Conservation (phyloP, 2,888 invertebrate species). For the Drosophila longiperda region DNA sequence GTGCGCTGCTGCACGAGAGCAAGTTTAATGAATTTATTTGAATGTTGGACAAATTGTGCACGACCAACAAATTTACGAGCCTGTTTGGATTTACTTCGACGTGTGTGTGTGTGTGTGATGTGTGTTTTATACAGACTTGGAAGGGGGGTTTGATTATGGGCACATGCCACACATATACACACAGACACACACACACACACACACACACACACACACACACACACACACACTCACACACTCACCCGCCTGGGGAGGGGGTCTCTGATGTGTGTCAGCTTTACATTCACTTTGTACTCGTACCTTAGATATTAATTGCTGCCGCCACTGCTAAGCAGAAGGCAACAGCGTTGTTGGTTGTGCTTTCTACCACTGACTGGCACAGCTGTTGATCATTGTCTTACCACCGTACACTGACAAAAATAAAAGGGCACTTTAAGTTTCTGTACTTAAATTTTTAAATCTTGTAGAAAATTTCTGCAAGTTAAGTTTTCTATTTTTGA, state of each 20-base stretch:
- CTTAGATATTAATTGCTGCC: constrained; percentile 77
- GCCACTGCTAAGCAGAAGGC: constrained; percentile 36
- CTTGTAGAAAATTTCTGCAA: not conserved
- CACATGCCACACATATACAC: constrained; percentile 42
- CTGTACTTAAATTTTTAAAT: not conserved
- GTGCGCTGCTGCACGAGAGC: constrained; percentile 43
- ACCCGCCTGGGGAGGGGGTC: not conserved
- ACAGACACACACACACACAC: not conserved
- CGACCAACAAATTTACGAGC: constrained; percentile 78
- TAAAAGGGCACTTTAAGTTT: too few species aligned
- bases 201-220: not conserved
- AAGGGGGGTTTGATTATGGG: constrained; percentile 22
- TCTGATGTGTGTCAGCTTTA: constrained; percentile 76
- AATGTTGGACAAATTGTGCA: constrained; percentile 81
- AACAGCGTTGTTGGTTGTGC: constrained; percentile 36
- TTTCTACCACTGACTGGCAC: constrained; percentile 46
- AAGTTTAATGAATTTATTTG: constrained; percentile 81
- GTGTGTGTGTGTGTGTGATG: constrained; percentile 7
- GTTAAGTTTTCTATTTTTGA: not conserved
- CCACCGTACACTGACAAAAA: constrained; percentile 5
- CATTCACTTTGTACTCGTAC: constrained; percentile 75
- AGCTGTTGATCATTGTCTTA: constrained; percentile 37
- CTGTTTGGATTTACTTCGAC: constrained; percentile 49
- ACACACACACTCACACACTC: not conserved
- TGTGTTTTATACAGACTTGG: not conserved